Conservation (phyloP, 1,140 invertebrate genomes). For the Caenorhabditis brenneri region DNA sequence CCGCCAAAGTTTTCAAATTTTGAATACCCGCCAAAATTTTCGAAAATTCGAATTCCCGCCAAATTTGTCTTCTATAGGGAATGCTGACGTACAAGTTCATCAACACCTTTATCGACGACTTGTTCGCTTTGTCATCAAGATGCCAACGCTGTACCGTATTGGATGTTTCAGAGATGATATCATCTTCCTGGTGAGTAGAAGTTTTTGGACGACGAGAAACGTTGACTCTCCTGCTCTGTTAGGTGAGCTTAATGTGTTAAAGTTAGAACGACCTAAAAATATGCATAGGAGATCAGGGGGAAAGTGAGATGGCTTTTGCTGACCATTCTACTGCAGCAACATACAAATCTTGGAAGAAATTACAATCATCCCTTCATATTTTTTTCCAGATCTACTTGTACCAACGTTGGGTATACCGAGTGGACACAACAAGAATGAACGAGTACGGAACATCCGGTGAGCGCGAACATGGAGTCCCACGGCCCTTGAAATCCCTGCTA, state of each 20-base stretch:
- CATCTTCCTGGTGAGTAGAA: constrained; percentile 55
- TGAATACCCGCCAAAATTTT: too few relatives aligned
- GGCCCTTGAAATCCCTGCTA: background rate
- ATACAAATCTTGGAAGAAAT: too few relatives aligned
- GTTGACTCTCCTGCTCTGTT: too few relatives aligned
- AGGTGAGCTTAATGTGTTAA: too few relatives aligned
- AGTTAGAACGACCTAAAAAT: too few relatives aligned
- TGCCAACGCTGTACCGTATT: constrained; percentile 91
- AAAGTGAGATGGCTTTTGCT: too few relatives aligned
- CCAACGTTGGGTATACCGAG: constrained; percentile 96
- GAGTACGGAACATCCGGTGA: constrained; percentile 85
- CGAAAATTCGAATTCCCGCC: constrained; percentile 96
- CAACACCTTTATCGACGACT: constrained; percentile 99
- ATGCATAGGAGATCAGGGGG: too few relatives aligned
- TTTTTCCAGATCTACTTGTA: constrained; percentile 79
- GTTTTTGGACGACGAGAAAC: too few relatives aligned
- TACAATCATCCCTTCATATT: too few relatives aligned
- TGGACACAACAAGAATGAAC: constrained; percentile 89
- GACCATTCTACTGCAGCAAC: too few relatives aligned
- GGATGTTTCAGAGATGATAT: constrained; percentile 83
- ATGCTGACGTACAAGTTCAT: constrained; percentile 99
- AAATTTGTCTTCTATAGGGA: constrained; percentile 94
- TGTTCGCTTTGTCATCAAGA: constrained; percentile 99
- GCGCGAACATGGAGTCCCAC: constrained; percentile 47
- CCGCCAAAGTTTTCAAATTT: too few relatives aligned